Base-by-base conservation (phyloP, 2,888 invertebrate genomes). In the Lypha dubia region DNA sequence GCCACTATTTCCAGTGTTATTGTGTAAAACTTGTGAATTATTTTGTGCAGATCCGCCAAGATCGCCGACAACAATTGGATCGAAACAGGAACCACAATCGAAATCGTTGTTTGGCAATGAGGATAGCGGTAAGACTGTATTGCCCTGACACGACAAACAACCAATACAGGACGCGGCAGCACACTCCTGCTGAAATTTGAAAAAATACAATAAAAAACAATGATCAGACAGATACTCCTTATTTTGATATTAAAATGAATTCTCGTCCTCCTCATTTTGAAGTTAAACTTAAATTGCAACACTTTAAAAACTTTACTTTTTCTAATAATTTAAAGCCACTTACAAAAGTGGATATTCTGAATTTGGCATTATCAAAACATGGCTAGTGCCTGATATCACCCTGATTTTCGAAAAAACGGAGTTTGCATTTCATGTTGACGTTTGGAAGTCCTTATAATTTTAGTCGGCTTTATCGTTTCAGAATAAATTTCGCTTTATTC, bases 21-120 rank as follows among this genome's bases (percentile, higher is more conserved):
- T 89, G 86, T 86, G 88, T 70, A 74, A 70, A 86, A 82, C 88
- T 89, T 84, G 85, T 79, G 86, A 87, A 76, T 89, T 88, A 79
- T 88, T 91, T 88, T 90, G 91, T 87, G 88, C 87, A 71, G 89
- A 87, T 84, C 88, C 90, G 51, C 90, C 87, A 38, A 90, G 88
- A 83, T 89, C 85, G 24, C 77, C 86, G 82, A 77, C 88, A 73
- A 84, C 79, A 5, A 89, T 89, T 58, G 90, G 89, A 89, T 92
- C 92, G 79, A 92, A 92, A 88, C 92, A 93, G 88, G 90, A 91
- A 87, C 92, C 93, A 88, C 93, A 92, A 86, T 93, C 93, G 73
- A 92, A 92, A 86, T 92, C 92, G 87, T 91, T 90, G 87, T 89
- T 89, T 87, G 91, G 90, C 73, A 93, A 87, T 77, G 91, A 89